phyloP scores from a whole-genome alignment of 2,888 invertebrate genomes.

The Caenorhabditis imperialis region DNA sequence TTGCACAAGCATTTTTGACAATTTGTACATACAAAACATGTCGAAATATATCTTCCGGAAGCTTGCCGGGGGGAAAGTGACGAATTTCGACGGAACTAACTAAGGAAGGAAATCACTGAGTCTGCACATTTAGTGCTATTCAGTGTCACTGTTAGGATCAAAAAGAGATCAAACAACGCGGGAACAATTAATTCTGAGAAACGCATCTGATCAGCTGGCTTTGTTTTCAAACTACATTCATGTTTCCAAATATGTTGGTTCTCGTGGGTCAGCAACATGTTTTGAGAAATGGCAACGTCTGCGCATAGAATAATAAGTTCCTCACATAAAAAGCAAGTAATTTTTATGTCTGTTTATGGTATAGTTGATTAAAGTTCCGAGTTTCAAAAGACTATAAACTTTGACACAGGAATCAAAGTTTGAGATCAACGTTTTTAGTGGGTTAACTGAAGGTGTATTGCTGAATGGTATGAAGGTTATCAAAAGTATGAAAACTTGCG shows the following conservation, averaged over 20 bases:
- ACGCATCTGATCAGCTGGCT: too few relatives aligned
- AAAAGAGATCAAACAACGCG: too few relatives aligned
- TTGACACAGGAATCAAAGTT: conserved; percentile 34
- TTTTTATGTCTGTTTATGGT: not conserved
- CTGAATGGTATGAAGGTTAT: too few relatives aligned
- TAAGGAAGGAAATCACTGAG: conserved; percentile 9
- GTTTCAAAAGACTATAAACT: not conserved
- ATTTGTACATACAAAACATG: conserved; percentile 39
- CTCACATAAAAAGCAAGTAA: conserved; percentile 15
- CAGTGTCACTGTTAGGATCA: conserved; percentile 7
- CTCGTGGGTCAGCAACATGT: conserved; percentile 11
- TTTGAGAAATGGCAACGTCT: conserved; percentile 10
- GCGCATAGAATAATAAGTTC: conserved; percentile 30
- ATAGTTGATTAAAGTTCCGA: not conserved
- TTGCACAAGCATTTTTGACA: conserved; percentile 27
- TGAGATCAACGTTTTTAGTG: too few relatives aligned
- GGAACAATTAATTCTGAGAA: too few relatives aligned
- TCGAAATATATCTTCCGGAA: conserved; percentile 6
- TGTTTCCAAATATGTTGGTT: not conserved
- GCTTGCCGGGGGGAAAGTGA: conserved; percentile 14
- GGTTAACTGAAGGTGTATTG: too few relatives aligned
- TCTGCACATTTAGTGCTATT: conserved; percentile 26
- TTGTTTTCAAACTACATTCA: conserved; percentile 14
- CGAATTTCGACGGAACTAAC: conserved; percentile 34
- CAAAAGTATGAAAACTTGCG: too few relatives aligned